phyloP scores from a whole-genome alignment of 1,140 invertebrate genomes.

The Ptiloglossa arizonensis region DNA sequence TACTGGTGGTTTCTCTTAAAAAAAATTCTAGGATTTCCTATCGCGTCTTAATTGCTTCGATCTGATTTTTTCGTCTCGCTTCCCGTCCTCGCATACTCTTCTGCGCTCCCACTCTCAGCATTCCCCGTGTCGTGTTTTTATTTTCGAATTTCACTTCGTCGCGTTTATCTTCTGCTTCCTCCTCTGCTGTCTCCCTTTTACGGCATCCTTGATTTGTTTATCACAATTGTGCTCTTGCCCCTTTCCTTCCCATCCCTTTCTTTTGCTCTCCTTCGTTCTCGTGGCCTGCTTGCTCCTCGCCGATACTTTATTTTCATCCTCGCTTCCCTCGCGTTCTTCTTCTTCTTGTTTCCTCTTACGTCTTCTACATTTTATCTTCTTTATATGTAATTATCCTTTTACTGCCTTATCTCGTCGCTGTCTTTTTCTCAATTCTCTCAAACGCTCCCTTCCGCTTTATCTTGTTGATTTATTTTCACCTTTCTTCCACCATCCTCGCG shows the following conservation, averaged over 20 bases:
- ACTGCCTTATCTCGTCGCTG: not conserved
- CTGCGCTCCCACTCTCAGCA: too few relatives aligned
- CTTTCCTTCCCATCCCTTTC: not conserved
- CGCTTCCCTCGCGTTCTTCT: not conserved
- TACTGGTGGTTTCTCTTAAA: too few relatives aligned
- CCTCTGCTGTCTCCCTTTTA: not conserved
- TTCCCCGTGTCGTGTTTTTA: too few relatives aligned
- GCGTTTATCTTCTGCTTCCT: not conserved
- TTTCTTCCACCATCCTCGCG: not conserved
- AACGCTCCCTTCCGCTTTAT: not conserved
- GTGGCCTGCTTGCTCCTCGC: not conserved
- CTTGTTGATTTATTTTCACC: too few relatives aligned
- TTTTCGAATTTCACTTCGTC: not conserved
- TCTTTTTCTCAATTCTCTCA: not conserved
- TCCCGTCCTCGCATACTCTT: too few relatives aligned
- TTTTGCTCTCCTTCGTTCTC: not conserved
- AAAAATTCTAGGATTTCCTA: too few relatives aligned
- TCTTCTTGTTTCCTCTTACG: not conserved
- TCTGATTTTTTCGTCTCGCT: too few relatives aligned
- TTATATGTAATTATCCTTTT: constrained; percentile 19
- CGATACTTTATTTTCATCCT: not conserved
- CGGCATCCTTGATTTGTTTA: not conserved
- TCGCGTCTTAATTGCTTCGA: too few relatives aligned
- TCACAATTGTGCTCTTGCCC: not conserved
- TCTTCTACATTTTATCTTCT: not conserved